These are phyloP conservation scores for Sterrhoptilus dennistouni DNA, from an alignment of 2,113 vertebrate genomes.

Conservation along the genomic window DNA sequence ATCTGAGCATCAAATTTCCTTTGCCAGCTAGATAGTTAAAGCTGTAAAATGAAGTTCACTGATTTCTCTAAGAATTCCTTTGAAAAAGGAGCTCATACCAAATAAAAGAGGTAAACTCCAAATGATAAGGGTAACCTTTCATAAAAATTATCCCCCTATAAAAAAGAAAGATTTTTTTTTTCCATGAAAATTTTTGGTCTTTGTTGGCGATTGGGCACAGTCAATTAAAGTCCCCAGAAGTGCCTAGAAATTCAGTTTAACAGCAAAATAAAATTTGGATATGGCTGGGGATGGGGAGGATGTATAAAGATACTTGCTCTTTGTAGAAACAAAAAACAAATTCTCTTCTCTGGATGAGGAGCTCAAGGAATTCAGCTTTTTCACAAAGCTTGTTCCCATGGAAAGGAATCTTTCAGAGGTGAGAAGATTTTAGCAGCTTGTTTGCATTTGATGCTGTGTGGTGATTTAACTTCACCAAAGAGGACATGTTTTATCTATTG, in stretches of 20 bases:
- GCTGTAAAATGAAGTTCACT: not conserved
- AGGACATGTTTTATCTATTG: not conserved
- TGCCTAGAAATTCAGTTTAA: not conserved
- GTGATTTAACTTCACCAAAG: not conserved
- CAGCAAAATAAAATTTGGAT: not conserved
- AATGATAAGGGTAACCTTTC: not conserved
- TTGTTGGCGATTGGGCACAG: not conserved
- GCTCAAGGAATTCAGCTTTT: not conserved
- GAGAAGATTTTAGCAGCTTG: not conserved
- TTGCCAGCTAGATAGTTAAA: not conserved
- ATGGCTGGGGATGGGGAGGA: rapidly evolving
- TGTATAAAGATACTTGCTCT: not conserved
- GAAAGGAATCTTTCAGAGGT: not conserved
- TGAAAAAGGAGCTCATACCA: not conserved
- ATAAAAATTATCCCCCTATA: not conserved
- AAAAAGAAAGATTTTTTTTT: not conserved
- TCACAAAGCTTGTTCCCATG: not conserved
- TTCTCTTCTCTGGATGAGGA: not conserved
- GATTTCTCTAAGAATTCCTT: not conserved
- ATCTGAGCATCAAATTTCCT: not conserved
- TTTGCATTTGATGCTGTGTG: not conserved
- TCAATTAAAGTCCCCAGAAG: not conserved
- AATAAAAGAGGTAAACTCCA: not conserved
- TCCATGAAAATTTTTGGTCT: not conserved
- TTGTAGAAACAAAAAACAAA: not conserved